phyloP scores from a whole-genome alignment of 2,888 invertebrate species.

The Anticlea derivata region DNA sequence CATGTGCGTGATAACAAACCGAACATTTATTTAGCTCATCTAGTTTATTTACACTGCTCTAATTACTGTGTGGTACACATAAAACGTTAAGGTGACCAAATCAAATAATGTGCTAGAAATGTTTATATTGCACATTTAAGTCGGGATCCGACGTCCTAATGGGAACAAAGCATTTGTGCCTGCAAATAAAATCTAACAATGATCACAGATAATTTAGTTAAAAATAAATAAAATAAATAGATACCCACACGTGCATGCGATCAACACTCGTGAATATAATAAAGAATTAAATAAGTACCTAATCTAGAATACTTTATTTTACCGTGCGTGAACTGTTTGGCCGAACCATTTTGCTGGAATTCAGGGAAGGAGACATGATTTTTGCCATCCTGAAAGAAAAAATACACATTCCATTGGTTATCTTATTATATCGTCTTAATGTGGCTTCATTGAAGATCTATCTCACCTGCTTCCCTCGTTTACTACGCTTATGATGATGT shows the following conservation, averaged over 20 bases:
- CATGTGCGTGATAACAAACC: constrained; percentile 22
- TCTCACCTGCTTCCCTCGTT: constrained; percentile 90
- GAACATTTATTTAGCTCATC: constrained; percentile 23
- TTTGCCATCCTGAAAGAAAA: constrained; percentile 89
- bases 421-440: not conserved
- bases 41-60: constrained; percentile 23
- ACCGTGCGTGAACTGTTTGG: constrained; percentile 95
- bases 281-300: constrained; percentile 83
- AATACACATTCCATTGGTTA: constrained; percentile 12
- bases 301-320: constrained; percentile 88
- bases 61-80: constrained; percentile 31
- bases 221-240: constrained; percentile 54
- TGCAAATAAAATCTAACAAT: constrained; percentile 55
- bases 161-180: constrained; percentile 58
- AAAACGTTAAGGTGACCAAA: constrained; percentile 31
- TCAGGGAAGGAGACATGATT: constrained; percentile 95
- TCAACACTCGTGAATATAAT: constrained; percentile 78
- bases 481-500: constrained; percentile 93
- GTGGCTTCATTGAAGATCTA: not conserved
- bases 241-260: constrained; percentile 82
- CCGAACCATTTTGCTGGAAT: constrained; percentile 94
- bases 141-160: constrained; percentile 40
- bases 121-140: constrained; percentile 28
- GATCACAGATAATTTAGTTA: constrained; percentile 42
- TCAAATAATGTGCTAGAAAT: constrained; percentile 25